Base-by-base conservation (phyloP, 2,113 vertebrate species). In the Carassius auratus region DNA sequence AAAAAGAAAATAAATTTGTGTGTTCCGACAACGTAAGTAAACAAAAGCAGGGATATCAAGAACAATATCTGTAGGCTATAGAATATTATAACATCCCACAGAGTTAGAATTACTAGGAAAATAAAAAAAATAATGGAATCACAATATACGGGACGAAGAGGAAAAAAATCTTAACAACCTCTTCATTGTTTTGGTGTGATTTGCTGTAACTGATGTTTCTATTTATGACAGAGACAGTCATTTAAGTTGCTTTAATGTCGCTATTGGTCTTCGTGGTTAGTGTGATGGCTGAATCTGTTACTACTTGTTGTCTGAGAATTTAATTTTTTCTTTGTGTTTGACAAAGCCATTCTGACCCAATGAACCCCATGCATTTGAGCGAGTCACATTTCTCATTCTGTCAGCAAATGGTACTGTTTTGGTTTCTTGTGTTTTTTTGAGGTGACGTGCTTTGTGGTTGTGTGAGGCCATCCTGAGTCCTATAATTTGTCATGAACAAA, bases 181-280 rank as follows among this genome's bases (percentile, higher is more conserved):
- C 42, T 90, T 88, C 89, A 90, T 85, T 93, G 91, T 94, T 76
- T 92, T 89, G 87, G 88, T 92, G 90, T 93, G 92, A 93, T 93
- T 93, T 92, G 90, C 90, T 90, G 89, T 93, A 93, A 94, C 92
- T 92, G 92, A 93, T 92, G 92, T 92, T 93, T 93, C 90, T 79
- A 84, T 92, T 89, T 83, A 76, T 86, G 89, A 89, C 91, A 4
- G 82, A 90, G 59, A 89, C 84, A 38, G 55, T 61, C 33, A 78
- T 61, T 78, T 78, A 80, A 8, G n/a, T 42, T 79, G 55, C 19
- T 61, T 78, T 61, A 79, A 61, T 61, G 55, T 42, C 3, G 7
- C 33, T 61, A 19, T 78, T 33, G 33, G 33, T 62, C 4, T 77
- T 77, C 45, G 57, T 79, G 33, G 52, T 78, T 78, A 17, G 13